Percentiles rank a stretch among this genome's conserved stretches.
Conservation (phyloP, 1,140 invertebrate species). For the Bacillus rossius region DNA sequence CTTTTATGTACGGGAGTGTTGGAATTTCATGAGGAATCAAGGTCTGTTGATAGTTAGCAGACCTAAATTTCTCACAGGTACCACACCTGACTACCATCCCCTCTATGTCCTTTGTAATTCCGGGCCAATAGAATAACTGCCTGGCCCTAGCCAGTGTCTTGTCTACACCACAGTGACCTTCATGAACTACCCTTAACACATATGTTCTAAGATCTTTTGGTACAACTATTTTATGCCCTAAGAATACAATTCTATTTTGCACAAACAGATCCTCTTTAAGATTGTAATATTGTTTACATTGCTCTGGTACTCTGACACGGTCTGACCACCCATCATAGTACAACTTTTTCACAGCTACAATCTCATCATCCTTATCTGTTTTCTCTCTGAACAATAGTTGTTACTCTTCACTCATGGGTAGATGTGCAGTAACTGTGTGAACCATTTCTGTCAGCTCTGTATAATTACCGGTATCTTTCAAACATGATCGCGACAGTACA, state of each 20-base stretch:
- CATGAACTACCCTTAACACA: slow-evolving; percentile 32
- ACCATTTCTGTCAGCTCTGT: too few relatives aligned
- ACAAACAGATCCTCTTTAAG: slow-evolving; percentile 25
- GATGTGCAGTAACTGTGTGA: too few relatives aligned
- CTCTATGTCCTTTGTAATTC: background rate
- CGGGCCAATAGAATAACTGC: slow-evolving; percentile 26
- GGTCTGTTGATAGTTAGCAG: slow-evolving; percentile 19
- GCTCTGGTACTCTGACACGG: slow-evolving; percentile 3
- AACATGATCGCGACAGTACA: slow-evolving; percentile 36
- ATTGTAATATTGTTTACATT: slow-evolving; percentile 18
- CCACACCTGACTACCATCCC: slow-evolving; percentile 2
- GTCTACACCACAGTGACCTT: slow-evolving; percentile 33
- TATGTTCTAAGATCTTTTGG: slow-evolving; percentile 23
- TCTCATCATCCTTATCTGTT: too few relatives aligned
- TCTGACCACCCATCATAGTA: slow-evolving; percentile 16
- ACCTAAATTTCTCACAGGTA: slow-evolving; percentile 13
- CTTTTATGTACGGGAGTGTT: slow-evolving; percentile 23
- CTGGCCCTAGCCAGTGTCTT: slow-evolving; percentile 20
- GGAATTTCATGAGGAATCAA: slow-evolving; percentile 22
- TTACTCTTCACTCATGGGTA: too few relatives aligned
- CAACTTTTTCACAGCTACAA: background rate
- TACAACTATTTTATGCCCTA: slow-evolving; percentile 31
- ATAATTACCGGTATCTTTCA: slow-evolving; percentile 2
- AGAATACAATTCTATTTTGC: slow-evolving; percentile 29
- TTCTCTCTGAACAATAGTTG: too few relatives aligned